Base-by-base conservation (phyloP, 2,113 vertebrate species). In the Anser brachyrhynchus region DNA sequence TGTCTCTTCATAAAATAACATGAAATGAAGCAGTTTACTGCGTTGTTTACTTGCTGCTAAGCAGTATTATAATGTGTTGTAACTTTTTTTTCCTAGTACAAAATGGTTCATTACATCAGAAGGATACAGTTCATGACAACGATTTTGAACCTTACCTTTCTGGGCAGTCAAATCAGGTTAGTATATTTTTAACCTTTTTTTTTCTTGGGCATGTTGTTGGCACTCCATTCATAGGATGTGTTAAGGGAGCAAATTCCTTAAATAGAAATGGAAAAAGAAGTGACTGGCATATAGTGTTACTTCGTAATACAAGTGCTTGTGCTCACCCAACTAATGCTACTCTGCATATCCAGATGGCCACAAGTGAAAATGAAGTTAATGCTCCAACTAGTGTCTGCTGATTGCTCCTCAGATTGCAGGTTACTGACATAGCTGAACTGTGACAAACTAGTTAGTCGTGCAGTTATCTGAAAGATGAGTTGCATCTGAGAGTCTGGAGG, bases 131-230 rank as follows among this genome's bases (percentile, higher is more conserved):
- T 92, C 99, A 99, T 20, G 99, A 99, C 98, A 99, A 98, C 96
- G 99, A 99, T 97, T 99, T 99, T 98, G 99, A 99, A 95, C 99
- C 98, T 97, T 99, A 99, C 97, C 99, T 99, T 97, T 99, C 99
- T 39, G 97, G 99, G 98, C 99, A 99, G 96, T 99, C 99, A 86
- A 99, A 98, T 97, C 99, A 99, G 99, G 99, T 99, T 97, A 98
- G 98, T 98, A 75, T 70, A 72, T 89, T 82, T 89, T 89, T 95
- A 97, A 88, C 83, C 51, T 70, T 41, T 62, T 52, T 72, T 52
- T 70, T 69, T 37, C 41, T 71, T 75, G 74, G 52, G 43, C 61
- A 51, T 81, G 49, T 73, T 92, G 65, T 39, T 74, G 88, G 71
- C 64, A 59, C 39, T 87, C 61, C 49, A 54, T 92, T 93, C 81